Percentiles rank a stretch among this genome's conserved stretches.
phyloP scores from a whole-genome alignment of 2,113 vertebrate species.

The Pterocles burchelli region DNA sequence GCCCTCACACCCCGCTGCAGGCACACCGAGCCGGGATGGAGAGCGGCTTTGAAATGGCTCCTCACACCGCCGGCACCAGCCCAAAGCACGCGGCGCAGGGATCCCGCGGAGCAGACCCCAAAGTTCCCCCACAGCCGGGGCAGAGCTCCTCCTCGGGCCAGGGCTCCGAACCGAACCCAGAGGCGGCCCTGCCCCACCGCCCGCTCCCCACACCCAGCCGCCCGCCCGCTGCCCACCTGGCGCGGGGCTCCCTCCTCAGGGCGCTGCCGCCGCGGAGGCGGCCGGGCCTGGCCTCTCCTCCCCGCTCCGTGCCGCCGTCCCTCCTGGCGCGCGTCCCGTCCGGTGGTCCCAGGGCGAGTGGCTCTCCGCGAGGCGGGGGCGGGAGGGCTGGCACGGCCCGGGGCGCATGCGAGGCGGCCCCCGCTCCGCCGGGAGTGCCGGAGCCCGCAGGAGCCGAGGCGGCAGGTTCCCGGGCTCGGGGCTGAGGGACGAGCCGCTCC shows the following conservation, averaged over 20 bases:
- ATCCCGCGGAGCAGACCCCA: not conserved
- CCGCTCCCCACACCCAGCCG: not conserved
- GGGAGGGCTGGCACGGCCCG: not conserved
- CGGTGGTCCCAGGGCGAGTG: not conserved
- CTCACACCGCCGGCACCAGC: not conserved
- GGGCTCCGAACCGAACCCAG: not conserved
- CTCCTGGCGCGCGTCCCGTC: not conserved
- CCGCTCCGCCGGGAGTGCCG: not conserved
- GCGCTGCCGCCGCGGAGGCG: not conserved
- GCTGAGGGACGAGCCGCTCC: not conserved
- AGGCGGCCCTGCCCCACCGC: not conserved
- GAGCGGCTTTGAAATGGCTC: slow-evolving; percentile 13
- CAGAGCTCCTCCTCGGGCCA: not conserved
- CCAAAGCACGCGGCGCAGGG: not conserved
- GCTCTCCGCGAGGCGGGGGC: not conserved
- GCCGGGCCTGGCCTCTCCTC: not conserved
- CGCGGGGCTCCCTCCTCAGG: not conserved
- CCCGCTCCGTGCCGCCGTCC: not conserved
- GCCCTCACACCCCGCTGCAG: not conserved
- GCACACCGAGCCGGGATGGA: not conserved
- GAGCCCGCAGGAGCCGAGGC: not conserved
- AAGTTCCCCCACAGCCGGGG: not conserved
- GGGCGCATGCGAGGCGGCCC: not conserved
- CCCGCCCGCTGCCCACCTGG: not conserved
- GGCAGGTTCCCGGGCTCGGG: slow-evolving; percentile 34